Evolutionary conservation across 2,113 vertebrate species (phyloP), one percentile per base, ranked within the genome.

Genomic region (Fulica atra): DNA sequence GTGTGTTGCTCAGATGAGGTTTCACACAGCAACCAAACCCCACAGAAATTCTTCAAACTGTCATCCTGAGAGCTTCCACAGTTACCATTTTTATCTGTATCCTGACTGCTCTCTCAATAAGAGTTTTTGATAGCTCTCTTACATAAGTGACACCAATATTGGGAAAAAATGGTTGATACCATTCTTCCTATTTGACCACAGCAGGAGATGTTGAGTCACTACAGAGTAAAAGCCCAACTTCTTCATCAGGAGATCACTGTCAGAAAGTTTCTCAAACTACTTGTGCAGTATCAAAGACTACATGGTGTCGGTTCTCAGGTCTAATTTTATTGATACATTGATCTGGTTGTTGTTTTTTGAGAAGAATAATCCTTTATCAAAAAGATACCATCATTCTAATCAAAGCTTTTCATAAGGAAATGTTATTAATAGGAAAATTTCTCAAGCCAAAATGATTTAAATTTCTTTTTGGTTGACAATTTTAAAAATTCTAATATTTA

Each of bases 61-160:
- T 71, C 64, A 56, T 78, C 46, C 23, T 2, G 1, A 93, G 42
- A 59, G 36, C 12, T 88, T 66, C 26, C n/a, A 42, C n/a, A 89
- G 11, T 17, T 76, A 35, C 11, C 5, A 54, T 36, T 73, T 82
- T 50, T 17, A 9, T 25, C 16, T 54, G 0, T 60, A 9, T 77
- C 36, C 11, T 56, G 7, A 11, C 16, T 0, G 1, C 9, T 38
- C 14, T 42, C 66, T 61, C 3, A 0, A 6, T n/a, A 48, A 79
- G 44, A 5, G 4, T 73, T 90, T 92, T 77, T 50, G 66, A 3
- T 33, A 86, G 42, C 19, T 33, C 11, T 46, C 26, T 54, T 2
- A 1, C 21, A 48, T 28, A 66, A 88, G 16, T 4, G 7, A 74
- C 56, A 90, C 23, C 29, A 78, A 29, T 74, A 66, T 17, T 51